Conservation (phyloP, 2,113 vertebrate genomes). For the Oryzias javanicus region DNA sequence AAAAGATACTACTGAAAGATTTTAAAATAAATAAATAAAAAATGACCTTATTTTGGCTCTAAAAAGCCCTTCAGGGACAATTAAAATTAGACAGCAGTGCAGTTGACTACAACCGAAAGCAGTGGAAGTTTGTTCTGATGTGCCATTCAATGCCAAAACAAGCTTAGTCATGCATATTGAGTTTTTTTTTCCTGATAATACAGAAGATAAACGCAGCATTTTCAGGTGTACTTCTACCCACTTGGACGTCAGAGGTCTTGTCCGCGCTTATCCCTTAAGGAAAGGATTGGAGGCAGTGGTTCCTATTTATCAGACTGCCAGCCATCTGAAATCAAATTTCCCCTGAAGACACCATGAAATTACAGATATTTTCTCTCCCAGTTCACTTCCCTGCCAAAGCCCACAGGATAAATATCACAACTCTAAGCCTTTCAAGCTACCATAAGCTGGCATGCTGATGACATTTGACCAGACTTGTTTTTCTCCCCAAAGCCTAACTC, state of each 20-base stretch:
- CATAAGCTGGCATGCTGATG: constrained; percentile 77
- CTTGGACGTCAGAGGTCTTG: constrained; percentile 30
- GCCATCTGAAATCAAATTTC: constrained; percentile 82
- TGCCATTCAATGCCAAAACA: constrained; percentile 18
- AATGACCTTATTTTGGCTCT: constrained; percentile 52
- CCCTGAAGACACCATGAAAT: constrained; percentile 83
- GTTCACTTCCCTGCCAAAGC: constrained; percentile 71
- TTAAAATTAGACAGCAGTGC: constrained; percentile 22
- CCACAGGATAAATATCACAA: constrained; percentile 81
- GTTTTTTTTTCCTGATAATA: constrained; percentile 17
- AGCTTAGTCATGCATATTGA: constrained; percentile 26
- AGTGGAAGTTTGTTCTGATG: constrained; percentile 11
- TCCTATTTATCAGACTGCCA: constrained; percentile 83
- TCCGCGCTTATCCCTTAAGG: constrained; percentile 67
- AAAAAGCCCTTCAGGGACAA: constrained; percentile 41
- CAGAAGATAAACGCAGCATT: constrained; percentile 1
- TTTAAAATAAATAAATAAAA: constrained; percentile 3
- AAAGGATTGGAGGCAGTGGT: constrained; percentile 70
- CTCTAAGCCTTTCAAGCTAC: constrained; percentile 79
- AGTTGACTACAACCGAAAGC: constrained; percentile 44
- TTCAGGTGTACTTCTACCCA: constrained; percentile 1
- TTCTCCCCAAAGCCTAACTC: constrained; percentile 68
- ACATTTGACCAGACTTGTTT: constrained; percentile 77
- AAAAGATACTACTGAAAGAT: constrained; percentile 34
- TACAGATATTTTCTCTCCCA: constrained; percentile 78